These are phyloP conservation scores for Smithornis capensis DNA, from an alignment of 2,113 vertebrate species.

Conservation along the genomic window DNA sequence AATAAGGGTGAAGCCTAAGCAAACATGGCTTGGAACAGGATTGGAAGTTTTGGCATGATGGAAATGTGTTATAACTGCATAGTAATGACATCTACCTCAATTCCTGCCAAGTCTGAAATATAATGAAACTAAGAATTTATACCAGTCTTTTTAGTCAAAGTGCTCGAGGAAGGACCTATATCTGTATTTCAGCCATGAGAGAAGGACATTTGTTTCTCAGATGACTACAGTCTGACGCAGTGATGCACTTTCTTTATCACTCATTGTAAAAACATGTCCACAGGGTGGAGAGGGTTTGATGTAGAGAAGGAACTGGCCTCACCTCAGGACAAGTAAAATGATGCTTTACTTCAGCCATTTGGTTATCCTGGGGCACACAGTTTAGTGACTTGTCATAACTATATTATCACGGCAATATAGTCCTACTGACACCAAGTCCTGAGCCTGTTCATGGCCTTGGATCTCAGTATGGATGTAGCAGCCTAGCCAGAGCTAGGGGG, in stretches of 20 bases:
- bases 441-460: neutral
- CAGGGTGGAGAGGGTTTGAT: neutral
- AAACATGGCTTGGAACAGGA: neutral
- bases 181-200: neutral
- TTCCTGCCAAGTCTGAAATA: neutral
- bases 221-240: neutral
- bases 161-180: neutral
- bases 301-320: neutral
- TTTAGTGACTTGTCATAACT: neutral
- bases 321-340: neutral
- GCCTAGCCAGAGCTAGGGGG: neutral
- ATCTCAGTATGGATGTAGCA: neutral
- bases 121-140: neutral
- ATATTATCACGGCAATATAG: neutral
- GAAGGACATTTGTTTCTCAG: neutral
- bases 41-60: neutral
- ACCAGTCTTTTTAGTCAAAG: neutral
- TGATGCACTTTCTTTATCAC: neutral
- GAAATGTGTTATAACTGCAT: fast-evolving
- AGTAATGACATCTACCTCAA: neutral
- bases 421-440: neutral
- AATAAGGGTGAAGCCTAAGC: neutral
- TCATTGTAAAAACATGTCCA: neutral
- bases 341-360: neutral
- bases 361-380: neutral